phyloP scores from a whole-genome alignment of 1,140 invertebrate species.

The Delia radicum region DNA sequence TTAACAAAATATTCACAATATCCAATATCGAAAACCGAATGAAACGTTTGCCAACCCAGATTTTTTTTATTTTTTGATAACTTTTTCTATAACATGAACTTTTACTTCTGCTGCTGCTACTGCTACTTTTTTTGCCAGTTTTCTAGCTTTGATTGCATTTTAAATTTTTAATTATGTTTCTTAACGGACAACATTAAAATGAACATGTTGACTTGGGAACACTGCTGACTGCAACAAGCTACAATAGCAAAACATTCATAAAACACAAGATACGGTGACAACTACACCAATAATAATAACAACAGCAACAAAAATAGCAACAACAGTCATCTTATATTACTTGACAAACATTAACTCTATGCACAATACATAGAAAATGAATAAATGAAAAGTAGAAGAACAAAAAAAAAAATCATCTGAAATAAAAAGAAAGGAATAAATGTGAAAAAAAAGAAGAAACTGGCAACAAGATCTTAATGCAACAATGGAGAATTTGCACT shows the following conservation, averaged over 20 bases:
- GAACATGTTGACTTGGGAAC: constrained; percentile 21
- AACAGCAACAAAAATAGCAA: neutral
- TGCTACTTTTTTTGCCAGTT: neutral
- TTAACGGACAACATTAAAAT: constrained; percentile 23
- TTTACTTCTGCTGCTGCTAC: neutral
- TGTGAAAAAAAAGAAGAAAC: neutral
- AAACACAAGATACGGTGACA: neutral
- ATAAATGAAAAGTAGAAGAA: too few relatives aligned
- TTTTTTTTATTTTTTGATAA: neutral
- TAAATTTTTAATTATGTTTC: constrained; percentile 22
- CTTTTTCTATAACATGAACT: neutral
- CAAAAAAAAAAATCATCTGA: neutral
- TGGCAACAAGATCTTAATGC: constrained; percentile 22
- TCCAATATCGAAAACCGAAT: too few relatives aligned
- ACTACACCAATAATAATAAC: neutral
- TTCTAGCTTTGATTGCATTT: constrained; percentile 15
- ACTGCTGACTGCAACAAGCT: neutral
- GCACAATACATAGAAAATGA: too few relatives aligned
- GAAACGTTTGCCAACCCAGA: neutral
- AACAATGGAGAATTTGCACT: constrained; percentile 20
- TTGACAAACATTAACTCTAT: neutral
- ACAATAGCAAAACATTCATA: neutral
- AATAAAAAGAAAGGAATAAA: neutral
- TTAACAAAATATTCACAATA: too few relatives aligned
- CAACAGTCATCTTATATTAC: neutral